Evolutionary conservation across 2,888 invertebrate species (phyloP).

Genomic region (Tachina grossa): DNA sequence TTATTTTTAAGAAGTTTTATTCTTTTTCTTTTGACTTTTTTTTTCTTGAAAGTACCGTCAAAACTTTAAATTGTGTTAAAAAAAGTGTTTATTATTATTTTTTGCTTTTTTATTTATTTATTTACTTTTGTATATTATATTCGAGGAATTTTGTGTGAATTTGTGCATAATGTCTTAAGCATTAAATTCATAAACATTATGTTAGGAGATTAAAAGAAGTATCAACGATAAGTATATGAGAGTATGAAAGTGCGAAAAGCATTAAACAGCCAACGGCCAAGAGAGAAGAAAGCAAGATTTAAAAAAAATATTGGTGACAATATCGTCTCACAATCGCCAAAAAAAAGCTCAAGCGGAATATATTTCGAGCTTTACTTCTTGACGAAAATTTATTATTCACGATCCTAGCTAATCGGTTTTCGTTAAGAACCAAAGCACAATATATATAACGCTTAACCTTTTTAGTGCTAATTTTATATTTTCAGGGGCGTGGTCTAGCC

Average conservation of each 20-base stretch:
- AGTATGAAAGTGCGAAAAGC: not conserved
- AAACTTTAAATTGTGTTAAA: slow-evolving; percentile 47
- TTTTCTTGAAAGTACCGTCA: slow-evolving; percentile 31
- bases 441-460: too few species aligned
- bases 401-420: too few species aligned
- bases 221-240: slow-evolving; percentile 14
- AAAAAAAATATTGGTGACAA: too few species aligned
- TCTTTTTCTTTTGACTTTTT: not conserved
- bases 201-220: slow-evolving; percentile 66
- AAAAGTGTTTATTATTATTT: not conserved
- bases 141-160: slow-evolving; percentile 77
- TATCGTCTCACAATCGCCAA: too few species aligned
- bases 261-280: too few species aligned
- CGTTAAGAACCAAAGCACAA: too few species aligned
- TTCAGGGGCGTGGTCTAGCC: too few species aligned
- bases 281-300: too few species aligned
- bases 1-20: slow-evolving; percentile 60
- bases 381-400: too few species aligned
- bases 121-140: not conserved
- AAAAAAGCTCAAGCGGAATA: too few species aligned
- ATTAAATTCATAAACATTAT: slow-evolving; percentile 78
- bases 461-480: too few species aligned
- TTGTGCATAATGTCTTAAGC: slow-evolving; percentile 76
- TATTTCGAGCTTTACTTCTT: too few species aligned
- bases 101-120: not conserved